A percentile compares a stretch with the other conserved stretches of the same genome.
phyloP scores from a whole-genome alignment of 1,140 invertebrate genomes.

The Neodiprion lecontei region DNA sequence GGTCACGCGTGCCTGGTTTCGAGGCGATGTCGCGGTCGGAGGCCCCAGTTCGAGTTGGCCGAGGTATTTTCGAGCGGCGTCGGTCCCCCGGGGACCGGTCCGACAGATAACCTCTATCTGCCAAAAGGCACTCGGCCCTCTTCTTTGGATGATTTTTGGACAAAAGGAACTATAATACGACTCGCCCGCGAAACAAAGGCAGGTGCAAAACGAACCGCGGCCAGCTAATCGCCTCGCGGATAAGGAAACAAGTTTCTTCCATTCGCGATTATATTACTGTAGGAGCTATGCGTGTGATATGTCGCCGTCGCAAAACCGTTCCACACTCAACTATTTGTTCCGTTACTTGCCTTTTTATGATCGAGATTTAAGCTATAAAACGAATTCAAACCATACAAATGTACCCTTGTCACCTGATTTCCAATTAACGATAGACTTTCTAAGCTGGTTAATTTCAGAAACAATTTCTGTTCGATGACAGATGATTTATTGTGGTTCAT shows the following conservation, averaged over 20 bases:
- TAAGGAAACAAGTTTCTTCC: constrained; percentile 5
- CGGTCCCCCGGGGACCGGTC: not conserved
- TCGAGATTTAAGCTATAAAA: too few species aligned
- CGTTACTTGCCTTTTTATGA: too few species aligned
- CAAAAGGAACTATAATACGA: not conserved
- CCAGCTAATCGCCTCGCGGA: not conserved
- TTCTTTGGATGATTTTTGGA: not conserved
- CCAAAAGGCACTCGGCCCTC: not conserved
- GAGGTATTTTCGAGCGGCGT: not conserved
- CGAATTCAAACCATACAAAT: too few species aligned
- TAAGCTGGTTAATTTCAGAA: too few species aligned
- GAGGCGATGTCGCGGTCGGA: not conserved
- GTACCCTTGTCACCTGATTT: too few species aligned
- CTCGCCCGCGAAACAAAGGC: not conserved
- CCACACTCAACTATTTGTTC: too few species aligned
- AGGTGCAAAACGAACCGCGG: not conserved
- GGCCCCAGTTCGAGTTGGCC: too few species aligned
- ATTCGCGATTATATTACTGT: not conserved
- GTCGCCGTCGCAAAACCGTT: too few species aligned
- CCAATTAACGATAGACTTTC: too few species aligned
- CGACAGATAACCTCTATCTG: not conserved
- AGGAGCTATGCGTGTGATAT: too few species aligned
- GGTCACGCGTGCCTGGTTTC: not conserved
- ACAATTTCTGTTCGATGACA: too few species aligned
- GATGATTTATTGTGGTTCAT: too few species aligned